phyloP scores from a whole-genome alignment of 2,113 vertebrate species.

The Tetrax tetrax region DNA sequence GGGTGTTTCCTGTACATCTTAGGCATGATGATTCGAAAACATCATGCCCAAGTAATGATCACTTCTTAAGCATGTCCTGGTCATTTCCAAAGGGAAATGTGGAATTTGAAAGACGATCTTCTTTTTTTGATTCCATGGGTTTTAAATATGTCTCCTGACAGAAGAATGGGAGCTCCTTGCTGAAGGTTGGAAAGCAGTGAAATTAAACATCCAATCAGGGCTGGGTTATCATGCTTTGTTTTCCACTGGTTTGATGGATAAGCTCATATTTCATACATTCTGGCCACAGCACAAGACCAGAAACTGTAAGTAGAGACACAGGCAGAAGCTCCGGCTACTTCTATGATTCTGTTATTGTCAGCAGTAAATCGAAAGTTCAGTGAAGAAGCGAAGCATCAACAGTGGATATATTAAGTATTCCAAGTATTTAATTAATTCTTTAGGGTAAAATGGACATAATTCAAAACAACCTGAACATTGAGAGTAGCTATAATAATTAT shows the following conservation, averaged over 20 bases:
- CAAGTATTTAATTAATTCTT: neutral
- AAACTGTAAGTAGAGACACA: neutral
- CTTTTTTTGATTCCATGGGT: neutral
- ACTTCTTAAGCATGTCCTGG: neutral
- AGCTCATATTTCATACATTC: neutral
- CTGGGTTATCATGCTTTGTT: neutral
- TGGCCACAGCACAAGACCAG: neutral
- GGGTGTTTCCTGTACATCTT: neutral
- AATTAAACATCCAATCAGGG: neutral
- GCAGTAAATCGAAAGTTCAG: neutral
- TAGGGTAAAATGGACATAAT: neutral
- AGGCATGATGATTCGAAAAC: neutral
- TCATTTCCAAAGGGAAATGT: constrained; percentile 16
- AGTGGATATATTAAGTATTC: neutral
- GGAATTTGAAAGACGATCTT: neutral
- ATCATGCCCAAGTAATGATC: neutral
- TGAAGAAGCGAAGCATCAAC: neutral
- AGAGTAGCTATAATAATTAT: neutral
- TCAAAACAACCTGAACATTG: neutral
- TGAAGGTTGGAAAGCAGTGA: neutral
- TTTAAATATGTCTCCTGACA: neutral
- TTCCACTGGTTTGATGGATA: neutral
- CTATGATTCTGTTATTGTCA: neutral
- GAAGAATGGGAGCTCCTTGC: neutral
- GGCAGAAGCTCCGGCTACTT: neutral